Percentiles rank a stretch among this genome's conserved stretches.
Evolutionary conservation across 2,888 invertebrate species (phyloP).

Genomic region (Pinctada fucata): DNA sequence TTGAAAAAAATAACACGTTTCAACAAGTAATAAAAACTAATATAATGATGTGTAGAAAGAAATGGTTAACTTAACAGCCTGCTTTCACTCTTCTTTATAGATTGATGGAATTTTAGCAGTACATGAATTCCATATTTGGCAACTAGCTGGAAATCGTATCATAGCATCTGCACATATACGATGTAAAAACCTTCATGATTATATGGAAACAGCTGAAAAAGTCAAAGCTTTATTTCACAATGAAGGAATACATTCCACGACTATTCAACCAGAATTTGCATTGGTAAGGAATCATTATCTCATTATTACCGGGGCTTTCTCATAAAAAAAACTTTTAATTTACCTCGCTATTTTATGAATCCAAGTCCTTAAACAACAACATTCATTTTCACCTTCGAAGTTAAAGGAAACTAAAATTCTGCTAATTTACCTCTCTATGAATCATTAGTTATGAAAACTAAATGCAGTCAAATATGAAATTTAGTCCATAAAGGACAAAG

Average conservation of each 20-base stretch:
- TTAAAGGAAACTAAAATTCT: too few relatives aligned
- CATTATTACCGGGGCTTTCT: too few relatives aligned
- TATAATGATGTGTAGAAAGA: too few relatives aligned
- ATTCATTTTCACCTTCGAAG: too few relatives aligned
- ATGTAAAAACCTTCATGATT: slow-evolving; percentile 92
- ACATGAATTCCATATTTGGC: slow-evolving; percentile 99
- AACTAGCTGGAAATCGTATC: slow-evolving; percentile 95
- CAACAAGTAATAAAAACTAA: too few relatives aligned
- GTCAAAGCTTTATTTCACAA: slow-evolving; percentile 98
- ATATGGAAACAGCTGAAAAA: slow-evolving; percentile 95
- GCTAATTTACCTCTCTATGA: too few relatives aligned
- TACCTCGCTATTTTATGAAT: neutral
- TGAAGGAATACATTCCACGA: slow-evolving; percentile 98
- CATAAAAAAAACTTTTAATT: neutral
- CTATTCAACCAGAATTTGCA: slow-evolving; percentile 98
- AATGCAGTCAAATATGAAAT: too few relatives aligned
- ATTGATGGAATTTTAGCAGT: slow-evolving; percentile 95
- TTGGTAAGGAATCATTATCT: slow-evolving; percentile 78
- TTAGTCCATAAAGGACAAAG: too few relatives aligned
- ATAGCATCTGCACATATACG: slow-evolving; percentile 98
- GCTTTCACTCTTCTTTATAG: slow-evolving; percentile 56
- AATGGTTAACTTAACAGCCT: too few relatives aligned
- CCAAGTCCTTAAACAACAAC: neutral
- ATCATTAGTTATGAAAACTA: too few relatives aligned
- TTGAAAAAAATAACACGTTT: too few relatives aligned